These are phyloP conservation scores for Quadroppia sp. DNA, from an alignment of 2,888 invertebrate genomes.

Conservation along the genomic window DNA sequence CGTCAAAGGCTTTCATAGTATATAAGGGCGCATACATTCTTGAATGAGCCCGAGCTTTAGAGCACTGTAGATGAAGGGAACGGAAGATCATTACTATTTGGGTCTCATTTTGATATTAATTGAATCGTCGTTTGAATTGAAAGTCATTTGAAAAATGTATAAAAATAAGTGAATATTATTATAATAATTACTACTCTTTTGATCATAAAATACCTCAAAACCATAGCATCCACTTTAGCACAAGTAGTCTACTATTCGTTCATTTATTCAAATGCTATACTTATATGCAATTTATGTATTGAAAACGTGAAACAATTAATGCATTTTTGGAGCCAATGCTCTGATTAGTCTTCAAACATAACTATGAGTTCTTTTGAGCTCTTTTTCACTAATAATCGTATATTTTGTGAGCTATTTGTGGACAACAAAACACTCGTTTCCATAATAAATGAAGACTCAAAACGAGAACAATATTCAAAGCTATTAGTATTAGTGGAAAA, in stretches of 20 bases:
- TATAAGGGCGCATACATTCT: no score
- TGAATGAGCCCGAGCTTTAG: no score
- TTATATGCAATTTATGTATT: constrained; percentile 13
- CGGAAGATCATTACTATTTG: no score
- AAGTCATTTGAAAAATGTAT: not conserved
- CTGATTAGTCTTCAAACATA: not conserved
- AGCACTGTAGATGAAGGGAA: no score
- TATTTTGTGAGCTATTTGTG: no score
- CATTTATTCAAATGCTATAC: not conserved
- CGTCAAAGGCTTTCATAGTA: not conserved
- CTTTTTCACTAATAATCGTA: no score
- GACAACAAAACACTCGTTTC: no score
- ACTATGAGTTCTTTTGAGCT: not conserved
- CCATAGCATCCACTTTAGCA: not conserved
- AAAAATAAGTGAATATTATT: constrained; percentile 17
- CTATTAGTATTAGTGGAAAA: not conserved
- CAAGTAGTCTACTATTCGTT: not conserved
- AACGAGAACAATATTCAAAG: not conserved
- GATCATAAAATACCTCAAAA: not conserved
- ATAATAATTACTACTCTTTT: constrained; percentile 2
- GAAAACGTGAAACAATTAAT: constrained; percentile 14
- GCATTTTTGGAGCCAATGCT: not conserved
- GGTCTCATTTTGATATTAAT: no score
- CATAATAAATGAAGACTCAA: no score
- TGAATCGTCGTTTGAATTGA: constrained; percentile 22